Evolutionary conservation across 2,888 invertebrate genomes (phyloP), one percentile per base, ranked within the genome.

Genomic region (Blomia tropicalis): DNA sequence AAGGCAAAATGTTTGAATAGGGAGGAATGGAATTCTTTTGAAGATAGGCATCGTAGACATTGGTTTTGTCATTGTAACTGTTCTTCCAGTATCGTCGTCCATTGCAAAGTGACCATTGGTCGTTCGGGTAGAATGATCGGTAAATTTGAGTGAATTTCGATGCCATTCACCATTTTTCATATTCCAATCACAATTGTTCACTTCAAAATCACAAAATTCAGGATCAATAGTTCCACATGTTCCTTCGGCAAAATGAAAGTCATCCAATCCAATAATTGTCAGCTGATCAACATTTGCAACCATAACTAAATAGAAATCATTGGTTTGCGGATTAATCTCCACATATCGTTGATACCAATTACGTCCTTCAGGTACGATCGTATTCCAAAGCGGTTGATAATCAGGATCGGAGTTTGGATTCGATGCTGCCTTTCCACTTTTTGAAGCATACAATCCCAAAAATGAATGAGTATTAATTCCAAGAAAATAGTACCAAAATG

Each of bases 161-260:
- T 4, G 43, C 43, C 27, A 14, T 3, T 2, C 22, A 1, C 23
- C 30, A 4, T 2, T 17, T 44, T 17, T n/a, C 25, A 2, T 4
- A 30, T 19, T 43, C 62, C 62, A 62, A 1, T 56, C 58, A 22
- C 62, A 62, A 19, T 17, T 56, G 17, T 43, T 41, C 1, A 27
- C 43, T 32, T 62, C 62, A 62, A 62, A 62, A 19, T 62, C 62
- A 43, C 62, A 62, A 31, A 56, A 56, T 25, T 56, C 56, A 36
- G 2, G 1, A 25, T 19, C 23, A 11, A 29, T 2, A 36, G 29
- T 31, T 31, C 30, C 30, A 25, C 56, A 56, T 23, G 25, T 29
- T n/a, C 23, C 29, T 14, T 31, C 4, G 2, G 23, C 2, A 11
- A 56, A 36, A 14, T 56, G 19, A 27, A 36, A 29, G 23, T 31